phyloP scores from a whole-genome alignment of 2,797 vertebrate genomes.

The Acanthiza pusilla region DNA sequence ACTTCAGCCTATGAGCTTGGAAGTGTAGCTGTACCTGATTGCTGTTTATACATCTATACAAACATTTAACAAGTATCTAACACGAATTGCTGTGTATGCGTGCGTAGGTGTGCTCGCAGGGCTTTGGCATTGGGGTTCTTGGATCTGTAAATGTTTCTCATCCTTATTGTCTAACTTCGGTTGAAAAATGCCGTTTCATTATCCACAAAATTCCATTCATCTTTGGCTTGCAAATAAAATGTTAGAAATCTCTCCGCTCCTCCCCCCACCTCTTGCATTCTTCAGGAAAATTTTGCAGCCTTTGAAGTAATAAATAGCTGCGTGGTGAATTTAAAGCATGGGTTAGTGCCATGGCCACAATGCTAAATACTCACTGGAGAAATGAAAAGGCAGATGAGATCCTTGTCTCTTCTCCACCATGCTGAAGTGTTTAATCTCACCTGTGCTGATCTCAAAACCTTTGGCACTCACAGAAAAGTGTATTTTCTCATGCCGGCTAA shows the following conservation, averaged over 20 bases:
- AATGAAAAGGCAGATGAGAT: neutral
- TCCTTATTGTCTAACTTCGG: neutral
- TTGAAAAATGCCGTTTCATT: neutral
- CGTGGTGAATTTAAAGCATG: neutral
- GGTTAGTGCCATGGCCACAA: neutral
- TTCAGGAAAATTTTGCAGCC: neutral
- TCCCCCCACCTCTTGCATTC: neutral
- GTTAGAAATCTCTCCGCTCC: neutral
- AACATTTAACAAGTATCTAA: neutral
- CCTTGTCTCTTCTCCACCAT: neutral
- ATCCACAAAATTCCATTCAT: neutral
- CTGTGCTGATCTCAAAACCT: fast-evolving
- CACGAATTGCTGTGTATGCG: fast-evolving
- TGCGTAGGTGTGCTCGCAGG: neutral
- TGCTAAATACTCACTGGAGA: neutral
- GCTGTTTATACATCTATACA: neutral
- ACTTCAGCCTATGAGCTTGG: neutral
- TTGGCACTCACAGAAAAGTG: neutral
- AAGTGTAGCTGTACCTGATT: neutral
- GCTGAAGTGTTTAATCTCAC: neutral
- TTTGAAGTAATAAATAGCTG: neutral
- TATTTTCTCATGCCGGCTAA: neutral
- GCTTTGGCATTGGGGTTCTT: neutral
- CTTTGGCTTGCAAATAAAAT: neutral
- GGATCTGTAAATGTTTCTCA: neutral